Base-by-base conservation (phyloP, 2,888 invertebrate genomes). In the Argynnis bischoffii region DNA sequence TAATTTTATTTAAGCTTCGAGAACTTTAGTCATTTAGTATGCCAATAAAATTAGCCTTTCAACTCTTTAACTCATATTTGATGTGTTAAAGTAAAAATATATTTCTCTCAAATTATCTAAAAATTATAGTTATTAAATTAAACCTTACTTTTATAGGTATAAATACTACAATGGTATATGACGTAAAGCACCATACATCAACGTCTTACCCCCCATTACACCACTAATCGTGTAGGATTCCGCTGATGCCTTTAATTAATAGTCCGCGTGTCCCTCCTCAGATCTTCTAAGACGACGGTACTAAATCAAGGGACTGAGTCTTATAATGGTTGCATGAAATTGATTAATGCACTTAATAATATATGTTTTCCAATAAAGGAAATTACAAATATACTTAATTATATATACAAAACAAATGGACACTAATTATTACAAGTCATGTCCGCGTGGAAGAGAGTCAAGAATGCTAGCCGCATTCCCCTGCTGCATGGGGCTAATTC, bases 221-320 rank as follows among this genome's bases (percentile, higher is more conserved):
- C 83, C 80, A 84, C 88, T 87, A 89, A 89, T 89, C 88, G 87
- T 84, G 84, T 82, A 81, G 84, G 88, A 89, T 89, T 88, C 86
- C 82, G 73, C 82, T 84, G 85, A 88, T 87, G 86, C 85, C 77
- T 81, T 82, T 86, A 87, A 89, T 88, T 87, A 87, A 89, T 88
- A 82, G 86, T 80, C 80, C 76, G 78, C 77, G 78, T 77, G 75
- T 79, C 80, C 81, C 80, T 80, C 75, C 77, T 79, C 47, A 79
- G 79, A 79, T 77, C 79, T 80, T 80, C 78, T 70, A 48, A 67
- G 70, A 71, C 67, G 73, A 64, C 54, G 56, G 66, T 61, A 75
- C 68, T 70, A 72, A 61, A 68, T 72, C 64, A 71, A 67, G 64
- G 63, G 60, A 69, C 57, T 64, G 63, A 31, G 63, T 56, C 55